phyloP scores from a whole-genome alignment of 1,140 invertebrate species.

The Gryllus bimaculatus region DNA sequence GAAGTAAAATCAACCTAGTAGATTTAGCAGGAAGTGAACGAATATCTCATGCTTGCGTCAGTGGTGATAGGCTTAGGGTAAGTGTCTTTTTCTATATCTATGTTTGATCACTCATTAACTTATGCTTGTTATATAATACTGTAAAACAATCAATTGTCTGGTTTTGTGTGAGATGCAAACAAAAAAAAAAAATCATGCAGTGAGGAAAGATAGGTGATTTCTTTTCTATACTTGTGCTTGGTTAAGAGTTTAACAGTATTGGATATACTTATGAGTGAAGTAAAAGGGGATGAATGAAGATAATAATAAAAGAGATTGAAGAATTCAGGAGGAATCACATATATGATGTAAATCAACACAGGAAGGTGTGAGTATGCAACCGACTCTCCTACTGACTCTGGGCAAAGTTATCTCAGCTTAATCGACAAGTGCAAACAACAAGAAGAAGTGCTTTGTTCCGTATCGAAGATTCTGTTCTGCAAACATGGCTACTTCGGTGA shows the following conservation, averaged over 20 bases:
- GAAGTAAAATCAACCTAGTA: conserved; percentile 73
- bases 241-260: no score
- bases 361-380: conserved; percentile 73
- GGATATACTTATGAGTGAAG: no score
- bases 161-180: no score
- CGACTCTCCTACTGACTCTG: conserved; percentile 69
- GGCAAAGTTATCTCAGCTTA: conserved; percentile 70
- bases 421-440: conserved; percentile 42
- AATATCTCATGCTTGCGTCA: conserved; percentile 52
- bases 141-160: no score
- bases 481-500: conserved; percentile 70
- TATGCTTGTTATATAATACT: neutral
- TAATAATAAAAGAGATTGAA: no score
- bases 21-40: conserved; percentile 81
- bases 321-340: no score
- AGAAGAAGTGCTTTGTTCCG: conserved; percentile 45
- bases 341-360: conserved; percentile 25
- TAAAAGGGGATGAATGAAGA: no score
- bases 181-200: no score
- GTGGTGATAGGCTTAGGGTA: conserved; percentile 60
- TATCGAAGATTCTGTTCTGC: conserved; percentile 60
- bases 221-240: no score
- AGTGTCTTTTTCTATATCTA: conserved; percentile 23
- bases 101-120: conserved; percentile 10
- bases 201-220: no score